Evolutionary conservation across 2,113 vertebrate genomes (phyloP).

Genomic region (Rhinoptilus africanus): DNA sequence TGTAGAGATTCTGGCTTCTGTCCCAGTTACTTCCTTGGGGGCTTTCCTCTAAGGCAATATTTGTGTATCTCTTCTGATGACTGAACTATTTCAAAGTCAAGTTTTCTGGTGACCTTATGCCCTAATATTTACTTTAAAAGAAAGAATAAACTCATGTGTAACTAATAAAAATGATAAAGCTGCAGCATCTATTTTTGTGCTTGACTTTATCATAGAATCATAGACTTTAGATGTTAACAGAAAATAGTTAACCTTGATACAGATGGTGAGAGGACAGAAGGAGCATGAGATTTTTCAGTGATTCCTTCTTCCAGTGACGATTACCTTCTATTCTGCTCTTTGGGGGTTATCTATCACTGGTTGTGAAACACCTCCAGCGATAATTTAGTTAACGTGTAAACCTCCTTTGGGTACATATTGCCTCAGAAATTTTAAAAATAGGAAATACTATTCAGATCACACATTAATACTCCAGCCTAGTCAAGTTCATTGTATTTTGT

Average conservation of each 20-base stretch:
- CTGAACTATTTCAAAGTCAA: neutral
- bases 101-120: neutral
- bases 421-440: neutral
- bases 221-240: neutral
- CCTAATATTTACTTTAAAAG: neutral
- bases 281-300: neutral
- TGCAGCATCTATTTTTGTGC: neutral
- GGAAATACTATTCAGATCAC: neutral
- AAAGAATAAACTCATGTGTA: neutral
- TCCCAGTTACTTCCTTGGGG: neutral
- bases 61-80: neutral
- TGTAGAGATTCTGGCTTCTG: neutral
- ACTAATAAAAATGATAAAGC: neutral
- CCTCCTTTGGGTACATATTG: neutral
- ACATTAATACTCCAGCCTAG: neutral
- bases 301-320: neutral
- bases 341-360: neutral
- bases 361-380: neutral
- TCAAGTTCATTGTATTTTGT: neutral
- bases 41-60: neutral
- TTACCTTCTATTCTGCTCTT: neutral
- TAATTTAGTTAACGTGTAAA: neutral
- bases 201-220: neutral
- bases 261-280: neutral
- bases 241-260: neutral